Percentiles rank a stretch among this genome's conserved stretches.
Conservation (phyloP, 2,888 invertebrate genomes). For the Antitype chi region DNA sequence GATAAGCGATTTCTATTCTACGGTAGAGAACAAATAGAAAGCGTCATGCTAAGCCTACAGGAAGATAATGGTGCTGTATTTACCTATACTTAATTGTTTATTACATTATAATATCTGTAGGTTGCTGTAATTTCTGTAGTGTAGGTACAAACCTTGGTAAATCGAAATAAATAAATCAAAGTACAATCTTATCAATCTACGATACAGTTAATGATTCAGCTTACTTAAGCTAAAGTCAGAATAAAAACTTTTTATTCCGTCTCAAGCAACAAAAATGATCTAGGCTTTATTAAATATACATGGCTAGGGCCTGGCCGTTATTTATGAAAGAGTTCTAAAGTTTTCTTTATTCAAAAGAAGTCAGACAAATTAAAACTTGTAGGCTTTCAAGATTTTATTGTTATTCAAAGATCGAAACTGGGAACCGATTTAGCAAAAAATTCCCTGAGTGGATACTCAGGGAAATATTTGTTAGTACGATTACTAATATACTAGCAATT, state of each 20-base stretch:
- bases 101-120: not conserved
- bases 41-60: no score
- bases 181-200: not conserved
- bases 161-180: not conserved
- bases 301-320: not conserved
- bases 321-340: slow-evolving; percentile 14
- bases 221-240: not conserved
- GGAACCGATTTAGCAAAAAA: not conserved
- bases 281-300: not conserved
- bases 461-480: no score
- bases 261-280: slow-evolving; percentile 28
- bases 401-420: not conserved
- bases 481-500: no score
- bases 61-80: no score
- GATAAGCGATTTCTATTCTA: no score
- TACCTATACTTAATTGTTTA: not conserved
- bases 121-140: not conserved
- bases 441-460: no score
- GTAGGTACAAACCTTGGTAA: not conserved
- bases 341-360: slow-evolving; percentile 36
- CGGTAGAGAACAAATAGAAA: no score
- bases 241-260: not conserved
- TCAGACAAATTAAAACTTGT: slow-evolving; percentile 15
- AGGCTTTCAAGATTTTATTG: not conserved
- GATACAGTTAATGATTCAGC: not conserved